Base-by-base conservation (phyloP, 2,888 invertebrate species). In the Sarcophaga subvicina region DNA sequence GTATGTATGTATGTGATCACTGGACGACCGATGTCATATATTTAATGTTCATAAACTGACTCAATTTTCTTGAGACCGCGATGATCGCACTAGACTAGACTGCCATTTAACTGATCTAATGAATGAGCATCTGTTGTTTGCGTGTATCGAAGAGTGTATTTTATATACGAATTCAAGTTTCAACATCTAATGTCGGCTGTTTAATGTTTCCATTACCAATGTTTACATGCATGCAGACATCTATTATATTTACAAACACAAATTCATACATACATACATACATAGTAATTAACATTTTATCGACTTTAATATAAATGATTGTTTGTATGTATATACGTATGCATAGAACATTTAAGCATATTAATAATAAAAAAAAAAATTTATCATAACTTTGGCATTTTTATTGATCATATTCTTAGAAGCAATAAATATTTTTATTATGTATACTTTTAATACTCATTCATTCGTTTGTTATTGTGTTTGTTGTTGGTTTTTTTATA, bases 341-440 rank as follows among this genome's bases (percentile, higher is more conserved):
- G 4, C 54, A 54, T 54, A 54, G 54, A 54, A 14, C 54, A 54
- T 54, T 54, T 12, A 12, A 54, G 54, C 54, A 54, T 54, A 54
- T 54, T 54, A 54, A 14, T 54, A 14, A 49, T 49, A 49, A 14
- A 2, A 49, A 49, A 14, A 49, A 49, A 54, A 54, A 54, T 8
- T 78, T 69, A 78, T 79, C 70, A 83, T 80, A 73, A 80, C 80
- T 76, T 77, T 86, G 80, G 77, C 69, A 83, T 86, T 80, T 80
- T 69, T 75, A 79, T 86, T 79, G 70, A 79, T 62, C 75, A 72
- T 72, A 83, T 86, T 86, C 83, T 83, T 37, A 49, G 86, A 78
- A 86, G 49, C 60, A 73, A 78, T 86, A 80, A 86, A 80, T 67
- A 83, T 77, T 80, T 80, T 67, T 80, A 80, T 76, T 72, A 77